Conservation (phyloP, 2,888 invertebrate species). For the Trichogramma dendrolimi region DNA sequence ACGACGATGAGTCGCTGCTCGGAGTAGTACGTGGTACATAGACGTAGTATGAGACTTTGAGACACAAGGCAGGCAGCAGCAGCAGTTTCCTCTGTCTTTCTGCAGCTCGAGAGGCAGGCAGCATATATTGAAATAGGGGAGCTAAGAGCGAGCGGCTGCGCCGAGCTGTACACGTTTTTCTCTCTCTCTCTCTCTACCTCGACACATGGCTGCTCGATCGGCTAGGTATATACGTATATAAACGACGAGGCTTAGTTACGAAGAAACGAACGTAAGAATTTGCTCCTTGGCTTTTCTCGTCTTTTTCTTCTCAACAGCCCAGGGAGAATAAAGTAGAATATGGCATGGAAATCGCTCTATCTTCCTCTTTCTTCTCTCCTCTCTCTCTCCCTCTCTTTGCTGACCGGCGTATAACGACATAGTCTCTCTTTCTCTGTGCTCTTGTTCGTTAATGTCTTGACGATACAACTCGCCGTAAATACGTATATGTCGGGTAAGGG, state of each 20-base stretch:
- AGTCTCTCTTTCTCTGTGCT: too few species aligned
- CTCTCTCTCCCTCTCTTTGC: conserved; percentile 27
- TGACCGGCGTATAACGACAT: too few species aligned
- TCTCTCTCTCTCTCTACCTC: background rate
- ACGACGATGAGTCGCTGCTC: conserved; percentile 16
- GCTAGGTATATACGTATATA: background rate
- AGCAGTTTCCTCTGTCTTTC: too few species aligned
- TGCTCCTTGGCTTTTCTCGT: conserved; percentile 28
- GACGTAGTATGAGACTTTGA: too few species aligned
- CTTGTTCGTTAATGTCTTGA: too few species aligned
- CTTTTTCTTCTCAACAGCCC: too few species aligned
- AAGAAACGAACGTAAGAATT: conserved; percentile 18
- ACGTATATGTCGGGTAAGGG: too few species aligned
- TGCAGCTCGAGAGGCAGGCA: too few species aligned
- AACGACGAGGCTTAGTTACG: background rate
- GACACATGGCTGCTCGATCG: background rate
- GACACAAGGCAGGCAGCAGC: too few species aligned
- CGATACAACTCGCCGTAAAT: too few species aligned
- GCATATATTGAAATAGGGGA: too few species aligned
- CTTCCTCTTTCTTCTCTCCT: conserved; percentile 18
- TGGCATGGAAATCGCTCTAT: conserved; percentile 31
- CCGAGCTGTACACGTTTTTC: background rate
- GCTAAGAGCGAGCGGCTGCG: too few species aligned
- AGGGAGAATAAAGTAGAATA: conserved; percentile 22
- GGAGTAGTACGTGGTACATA: background rate